phyloP scores from a whole-genome alignment of 2,797 vertebrate genomes.

The Acanthopagrus latus region DNA sequence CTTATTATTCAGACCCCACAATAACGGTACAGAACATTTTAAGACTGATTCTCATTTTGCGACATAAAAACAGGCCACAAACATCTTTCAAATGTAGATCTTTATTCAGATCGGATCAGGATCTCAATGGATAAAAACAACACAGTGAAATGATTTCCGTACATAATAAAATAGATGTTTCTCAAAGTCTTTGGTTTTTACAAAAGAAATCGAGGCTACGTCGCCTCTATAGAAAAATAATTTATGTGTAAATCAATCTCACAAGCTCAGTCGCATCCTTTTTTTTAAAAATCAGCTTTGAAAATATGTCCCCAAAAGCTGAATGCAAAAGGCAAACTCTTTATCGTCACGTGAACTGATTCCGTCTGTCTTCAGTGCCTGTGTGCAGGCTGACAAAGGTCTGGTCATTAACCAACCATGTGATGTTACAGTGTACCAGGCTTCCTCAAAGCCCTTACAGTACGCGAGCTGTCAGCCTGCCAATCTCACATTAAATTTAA shows the following conservation, averaged over 20 bases:
- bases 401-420: neutral
- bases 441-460: conserved; percentile 9
- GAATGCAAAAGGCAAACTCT: conserved; percentile 27
- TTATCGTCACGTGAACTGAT: neutral
- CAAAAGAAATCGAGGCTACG: conserved; percentile 64
- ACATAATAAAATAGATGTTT: conserved; percentile 82
- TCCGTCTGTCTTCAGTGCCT: conserved; percentile 3
- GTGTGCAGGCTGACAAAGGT: neutral
- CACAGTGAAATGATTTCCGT: conserved; percentile 63
- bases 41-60: neutral
- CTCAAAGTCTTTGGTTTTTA: conserved; percentile 82
- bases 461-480: conserved; percentile 5
- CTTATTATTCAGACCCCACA: neutral
- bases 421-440: neutral
- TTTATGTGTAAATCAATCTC: conserved; percentile 68
- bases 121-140: conserved; percentile 67
- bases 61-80: conserved; percentile 4
- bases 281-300: conserved; percentile 20
- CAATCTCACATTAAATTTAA: neutral
- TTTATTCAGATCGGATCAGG: conserved; percentile 75
- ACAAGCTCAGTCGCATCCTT: conserved; percentile 47
- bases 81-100: conserved; percentile 44
- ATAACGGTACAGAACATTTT: neutral
- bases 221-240: conserved; percentile 82
- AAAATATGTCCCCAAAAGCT: conserved; percentile 34